These are phyloP conservation scores for Drosophila arawakana DNA, from an alignment of 1,140 invertebrate genomes.

Conservation along the genomic window DNA sequence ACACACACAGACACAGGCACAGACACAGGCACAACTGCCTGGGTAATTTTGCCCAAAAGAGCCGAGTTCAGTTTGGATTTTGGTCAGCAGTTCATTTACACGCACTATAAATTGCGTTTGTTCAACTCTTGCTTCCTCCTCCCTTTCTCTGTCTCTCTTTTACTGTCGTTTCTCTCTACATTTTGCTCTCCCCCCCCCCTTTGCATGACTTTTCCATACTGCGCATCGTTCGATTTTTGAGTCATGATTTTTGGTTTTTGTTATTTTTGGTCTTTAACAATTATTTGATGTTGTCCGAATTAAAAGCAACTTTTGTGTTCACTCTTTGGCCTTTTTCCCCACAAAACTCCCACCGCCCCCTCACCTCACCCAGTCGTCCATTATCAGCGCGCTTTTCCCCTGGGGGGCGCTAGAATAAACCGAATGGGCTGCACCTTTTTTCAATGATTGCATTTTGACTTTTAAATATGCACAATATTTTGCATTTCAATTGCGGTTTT, in stretches of 20 bases:
- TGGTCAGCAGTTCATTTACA: constrained; percentile 65
- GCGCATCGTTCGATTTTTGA: neutral
- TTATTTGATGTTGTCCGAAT: constrained; percentile 71
- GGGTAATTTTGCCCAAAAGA: constrained; percentile 43
- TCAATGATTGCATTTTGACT: constrained; percentile 69
- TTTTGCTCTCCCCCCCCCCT: neutral
- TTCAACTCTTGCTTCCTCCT: neutral
- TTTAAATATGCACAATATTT: constrained; percentile 70
- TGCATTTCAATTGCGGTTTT: constrained; percentile 78
- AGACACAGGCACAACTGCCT: constrained; percentile 18
- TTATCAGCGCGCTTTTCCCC: neutral
- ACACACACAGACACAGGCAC: constrained; percentile 21
- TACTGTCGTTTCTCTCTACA: neutral
- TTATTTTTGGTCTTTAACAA: constrained; percentile 71
- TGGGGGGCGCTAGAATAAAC: neutral
- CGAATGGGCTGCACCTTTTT: constrained; percentile 41
- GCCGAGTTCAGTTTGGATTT: constrained; percentile 49
- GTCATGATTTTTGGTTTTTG: constrained; percentile 50
- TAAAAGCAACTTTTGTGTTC: constrained; percentile 39
- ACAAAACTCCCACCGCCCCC: neutral
- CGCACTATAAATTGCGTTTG: constrained; percentile 47
- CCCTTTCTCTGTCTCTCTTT: neutral
- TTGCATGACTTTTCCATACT: neutral
- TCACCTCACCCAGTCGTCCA: no score
- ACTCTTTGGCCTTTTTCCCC: neutral